Conservation (phyloP, 2,797 vertebrate genomes). For the Nyctibius grandis region DNA sequence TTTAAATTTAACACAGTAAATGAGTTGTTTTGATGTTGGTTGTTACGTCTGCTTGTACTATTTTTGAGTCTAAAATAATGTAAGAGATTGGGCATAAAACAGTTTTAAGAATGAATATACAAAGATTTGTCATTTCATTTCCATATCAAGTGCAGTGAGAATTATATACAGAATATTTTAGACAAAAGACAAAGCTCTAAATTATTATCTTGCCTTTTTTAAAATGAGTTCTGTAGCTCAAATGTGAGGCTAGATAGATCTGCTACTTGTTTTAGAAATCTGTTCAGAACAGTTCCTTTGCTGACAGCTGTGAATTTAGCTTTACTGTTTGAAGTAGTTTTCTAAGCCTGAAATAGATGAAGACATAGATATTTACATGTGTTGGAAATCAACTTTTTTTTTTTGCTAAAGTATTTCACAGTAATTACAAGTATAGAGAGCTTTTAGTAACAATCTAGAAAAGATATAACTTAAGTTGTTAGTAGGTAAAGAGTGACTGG, state of each 20-base stretch:
- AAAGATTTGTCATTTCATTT: neutral
- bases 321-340: neutral
- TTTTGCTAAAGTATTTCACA: neutral
- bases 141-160: neutral
- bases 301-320: neutral
- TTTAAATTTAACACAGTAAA: conserved; percentile 22
- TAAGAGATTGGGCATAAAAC: neutral
- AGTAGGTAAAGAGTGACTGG: neutral
- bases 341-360: neutral
- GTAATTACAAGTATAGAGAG: neutral
- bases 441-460: neutral
- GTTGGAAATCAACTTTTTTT: neutral
- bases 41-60: neutral
- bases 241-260: neutral
- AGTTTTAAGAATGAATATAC: neutral
- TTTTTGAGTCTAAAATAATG: neutral
- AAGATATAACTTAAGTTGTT: neutral
- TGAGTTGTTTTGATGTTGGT: neutral
- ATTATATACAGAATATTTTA: neutral
- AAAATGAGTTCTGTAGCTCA: neutral
- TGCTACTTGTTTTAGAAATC: neutral
- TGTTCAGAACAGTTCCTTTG: neutral
- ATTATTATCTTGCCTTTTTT: neutral
- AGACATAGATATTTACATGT: neutral
- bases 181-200: neutral